phyloP scores from a whole-genome alignment of 2,888 invertebrate species.

The Phengaris alcon region DNA sequence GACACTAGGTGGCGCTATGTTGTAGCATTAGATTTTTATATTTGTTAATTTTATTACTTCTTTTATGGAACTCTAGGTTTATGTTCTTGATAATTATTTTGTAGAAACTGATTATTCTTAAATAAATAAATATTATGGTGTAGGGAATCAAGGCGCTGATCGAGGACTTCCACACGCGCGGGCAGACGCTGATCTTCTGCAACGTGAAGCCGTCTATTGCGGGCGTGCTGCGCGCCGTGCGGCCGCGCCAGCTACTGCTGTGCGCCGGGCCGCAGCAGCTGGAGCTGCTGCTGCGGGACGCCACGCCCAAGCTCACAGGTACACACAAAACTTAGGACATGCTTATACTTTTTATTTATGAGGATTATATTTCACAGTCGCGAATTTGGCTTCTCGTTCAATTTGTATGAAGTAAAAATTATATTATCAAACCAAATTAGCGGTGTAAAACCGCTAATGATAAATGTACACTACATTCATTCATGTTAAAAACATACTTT shows the following conservation, averaged over 20 bases:
- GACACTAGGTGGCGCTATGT: no score
- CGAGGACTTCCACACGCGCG: conserved; percentile 83
- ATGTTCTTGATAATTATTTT: not conserved
- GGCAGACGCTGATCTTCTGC: conserved; percentile 85
- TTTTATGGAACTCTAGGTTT: no score
- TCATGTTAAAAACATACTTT: not conserved
- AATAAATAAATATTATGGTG: conserved; percentile 27
- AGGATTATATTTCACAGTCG: no score
- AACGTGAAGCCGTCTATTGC: conserved; percentile 86
- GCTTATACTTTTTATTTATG: no score
- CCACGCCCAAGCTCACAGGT: conserved; percentile 30
- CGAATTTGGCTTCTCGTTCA: no score
- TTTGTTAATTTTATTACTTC: no score
- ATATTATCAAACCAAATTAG: no score
- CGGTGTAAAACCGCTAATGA: no score
- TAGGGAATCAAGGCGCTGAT: conserved; percentile 85
- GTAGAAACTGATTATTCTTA: not conserved
- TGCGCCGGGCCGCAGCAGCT: conserved; percentile 59
- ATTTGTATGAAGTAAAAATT: no score
- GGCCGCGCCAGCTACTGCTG: conserved; percentile 83
- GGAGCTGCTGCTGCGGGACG: conserved; percentile 55
- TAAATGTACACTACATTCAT: no score
- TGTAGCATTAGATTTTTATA: no score
- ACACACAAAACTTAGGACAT: not conserved
- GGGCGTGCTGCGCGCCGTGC: conserved; percentile 84